These are phyloP conservation scores for Andrena trimmerana DNA, from an alignment of 2,888 invertebrate genomes.

Conservation along the genomic window DNA sequence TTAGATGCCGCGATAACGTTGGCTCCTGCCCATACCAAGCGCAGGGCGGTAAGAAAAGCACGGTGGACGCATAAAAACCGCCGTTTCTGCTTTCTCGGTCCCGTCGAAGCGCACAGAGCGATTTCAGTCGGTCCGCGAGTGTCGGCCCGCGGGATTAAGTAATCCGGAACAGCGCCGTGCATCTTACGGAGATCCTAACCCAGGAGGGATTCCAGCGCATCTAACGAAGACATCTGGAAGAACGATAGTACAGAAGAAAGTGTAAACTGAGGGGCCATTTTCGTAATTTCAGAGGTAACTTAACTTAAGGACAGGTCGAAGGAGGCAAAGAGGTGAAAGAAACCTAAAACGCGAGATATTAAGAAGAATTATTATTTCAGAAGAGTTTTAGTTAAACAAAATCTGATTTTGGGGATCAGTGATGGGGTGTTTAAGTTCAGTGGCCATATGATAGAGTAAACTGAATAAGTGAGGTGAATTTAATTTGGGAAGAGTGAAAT, in stretches of 20 bases:
- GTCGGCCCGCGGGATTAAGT: conserved; percentile 35
- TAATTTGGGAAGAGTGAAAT: not conserved
- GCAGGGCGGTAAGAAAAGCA: not conserved
- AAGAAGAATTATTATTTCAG: not conserved
- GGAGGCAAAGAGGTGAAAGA: not conserved
- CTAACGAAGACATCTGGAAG: not conserved
- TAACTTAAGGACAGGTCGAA: not conserved
- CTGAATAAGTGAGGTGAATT: not conserved
- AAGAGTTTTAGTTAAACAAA: not conserved
- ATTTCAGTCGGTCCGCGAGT: not conserved
- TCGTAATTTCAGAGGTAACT: not conserved
- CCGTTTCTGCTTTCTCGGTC: conserved; percentile 45
- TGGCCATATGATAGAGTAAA: not conserved
- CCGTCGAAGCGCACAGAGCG: not conserved
- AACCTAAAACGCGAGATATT: not conserved
- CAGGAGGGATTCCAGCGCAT: not conserved
- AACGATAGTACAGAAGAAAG: not conserved
- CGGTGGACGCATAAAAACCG: conserved; percentile 8
- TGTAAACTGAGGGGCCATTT: not conserved
- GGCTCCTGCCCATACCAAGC: conserved; percentile 2
- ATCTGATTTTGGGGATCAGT: not conserved
- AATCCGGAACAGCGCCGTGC: conserved; percentile 15
- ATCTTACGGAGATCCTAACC: not conserved
- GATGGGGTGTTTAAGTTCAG: not conserved
- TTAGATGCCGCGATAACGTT: not conserved